Conservation (phyloP, 2,888 invertebrate species). For the Drosophila dives region DNA sequence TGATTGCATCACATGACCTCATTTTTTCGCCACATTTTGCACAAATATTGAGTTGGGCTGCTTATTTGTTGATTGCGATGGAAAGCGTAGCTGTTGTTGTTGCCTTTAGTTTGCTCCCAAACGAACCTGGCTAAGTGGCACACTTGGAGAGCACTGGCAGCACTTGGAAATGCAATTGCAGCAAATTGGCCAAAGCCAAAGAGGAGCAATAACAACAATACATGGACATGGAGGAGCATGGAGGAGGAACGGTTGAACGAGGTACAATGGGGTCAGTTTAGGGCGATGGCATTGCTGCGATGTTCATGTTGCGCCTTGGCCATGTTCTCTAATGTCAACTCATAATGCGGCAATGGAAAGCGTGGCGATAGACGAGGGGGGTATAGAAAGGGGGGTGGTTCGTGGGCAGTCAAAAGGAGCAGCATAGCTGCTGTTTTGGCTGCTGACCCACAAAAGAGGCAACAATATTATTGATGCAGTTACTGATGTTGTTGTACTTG, state of each 20-base stretch:
- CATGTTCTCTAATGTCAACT: conserved; percentile 81
- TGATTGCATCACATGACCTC: conserved; percentile 73
- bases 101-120: conserved; percentile 31
- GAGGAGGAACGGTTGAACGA: conserved; percentile 13
- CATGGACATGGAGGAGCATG: conserved; percentile 5
- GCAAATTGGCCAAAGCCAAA: conserved; percentile 70
- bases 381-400: too few relatives aligned
- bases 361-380: background rate
- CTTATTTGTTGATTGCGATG: conserved; percentile 28
- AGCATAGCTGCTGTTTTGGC: conserved; percentile 24
- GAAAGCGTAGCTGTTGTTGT: conserved; percentile 19
- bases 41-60: conserved; percentile 71
- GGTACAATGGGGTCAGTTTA: conserved; percentile 76
- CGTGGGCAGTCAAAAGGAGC: conserved; percentile 4
- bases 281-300: conserved; percentile 69
- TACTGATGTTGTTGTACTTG: conserved; percentile 15
- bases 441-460: conserved; percentile 63
- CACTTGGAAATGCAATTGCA: conserved; percentile 70
- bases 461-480: conserved; percentile 26
- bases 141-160: conserved; percentile 50
- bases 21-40: conserved; percentile 61
- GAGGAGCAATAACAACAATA: conserved; percentile 40
- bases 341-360: conserved; percentile 63
- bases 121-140: conserved; percentile 70
- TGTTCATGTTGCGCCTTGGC: conserved; percentile 66